Evolutionary conservation across 2,113 vertebrate species (phyloP).

Genomic region (Ceratotherium simum): DNA sequence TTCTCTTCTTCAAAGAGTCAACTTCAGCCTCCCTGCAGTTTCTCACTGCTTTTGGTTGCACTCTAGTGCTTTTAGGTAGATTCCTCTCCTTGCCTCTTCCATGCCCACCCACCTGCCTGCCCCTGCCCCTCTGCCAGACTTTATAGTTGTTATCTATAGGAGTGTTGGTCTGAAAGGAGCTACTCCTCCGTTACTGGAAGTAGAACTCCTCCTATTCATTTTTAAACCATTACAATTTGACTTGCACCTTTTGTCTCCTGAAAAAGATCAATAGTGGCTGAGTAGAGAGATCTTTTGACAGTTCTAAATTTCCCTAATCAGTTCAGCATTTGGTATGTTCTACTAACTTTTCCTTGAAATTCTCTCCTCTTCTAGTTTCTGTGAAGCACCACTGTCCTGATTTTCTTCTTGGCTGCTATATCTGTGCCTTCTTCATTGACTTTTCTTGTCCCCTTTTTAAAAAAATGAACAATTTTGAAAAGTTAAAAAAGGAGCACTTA

Average conservation of each 20-base stretch:
- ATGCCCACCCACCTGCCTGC: not conserved
- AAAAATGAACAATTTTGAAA: not conserved
- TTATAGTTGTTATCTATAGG: not conserved
- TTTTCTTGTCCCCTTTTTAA: not conserved
- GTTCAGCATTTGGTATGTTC: not conserved
- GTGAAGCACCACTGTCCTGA: not conserved
- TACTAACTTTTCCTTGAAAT: not conserved
- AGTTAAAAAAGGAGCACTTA: not conserved
- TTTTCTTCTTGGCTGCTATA: constrained; percentile 19
- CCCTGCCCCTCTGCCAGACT: not conserved
- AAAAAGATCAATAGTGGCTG: not conserved
- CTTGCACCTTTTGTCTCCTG: not conserved
- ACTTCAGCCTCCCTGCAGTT: not conserved
- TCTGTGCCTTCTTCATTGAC: not conserved
- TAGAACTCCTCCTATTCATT: not conserved
- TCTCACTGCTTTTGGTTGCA: not conserved
- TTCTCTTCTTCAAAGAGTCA: not conserved
- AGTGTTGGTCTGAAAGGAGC: not conserved
- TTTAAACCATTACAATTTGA: not conserved
- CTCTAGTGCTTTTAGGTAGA: not conserved
- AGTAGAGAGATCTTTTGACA: not conserved
- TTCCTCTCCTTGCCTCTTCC: not conserved
- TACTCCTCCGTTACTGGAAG: not conserved
- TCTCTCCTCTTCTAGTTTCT: not conserved
- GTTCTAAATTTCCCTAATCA: not conserved